Percentiles rank a stretch among this genome's conserved stretches.
Evolutionary conservation across 2,113 vertebrate genomes (phyloP).

Genomic region (Malurus melanocephalus): DNA sequence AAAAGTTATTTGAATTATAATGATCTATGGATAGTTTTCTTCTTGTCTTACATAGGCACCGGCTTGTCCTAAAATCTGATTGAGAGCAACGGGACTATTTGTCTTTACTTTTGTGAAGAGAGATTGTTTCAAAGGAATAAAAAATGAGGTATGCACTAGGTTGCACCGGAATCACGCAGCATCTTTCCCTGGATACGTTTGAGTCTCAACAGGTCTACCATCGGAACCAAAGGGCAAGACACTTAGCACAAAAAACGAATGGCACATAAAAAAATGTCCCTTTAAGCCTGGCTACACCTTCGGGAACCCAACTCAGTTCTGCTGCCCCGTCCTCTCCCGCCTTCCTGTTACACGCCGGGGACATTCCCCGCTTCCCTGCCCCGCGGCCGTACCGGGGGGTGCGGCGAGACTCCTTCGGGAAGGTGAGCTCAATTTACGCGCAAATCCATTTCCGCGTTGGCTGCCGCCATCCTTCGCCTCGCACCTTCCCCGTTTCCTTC

Average conservation of each 20-base stretch:
- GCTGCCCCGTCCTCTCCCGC: not conserved
- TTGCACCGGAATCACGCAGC: not conserved
- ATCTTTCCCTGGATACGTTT: not conserved
- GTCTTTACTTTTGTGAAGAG: fast-evolving
- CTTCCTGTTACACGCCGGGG: not conserved
- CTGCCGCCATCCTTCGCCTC: not conserved
- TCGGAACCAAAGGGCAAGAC: not conserved
- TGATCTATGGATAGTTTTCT: not conserved
- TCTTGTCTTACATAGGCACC: not conserved
- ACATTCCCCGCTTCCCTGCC: not conserved
- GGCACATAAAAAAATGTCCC: not conserved
- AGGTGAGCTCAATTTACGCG: fast-evolving
- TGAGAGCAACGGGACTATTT: not conserved
- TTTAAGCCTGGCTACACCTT: not conserved
- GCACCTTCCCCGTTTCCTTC: too few species aligned
- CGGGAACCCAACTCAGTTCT: not conserved
- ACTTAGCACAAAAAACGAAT: not conserved
- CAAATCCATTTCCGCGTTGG: not conserved
- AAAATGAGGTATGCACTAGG: not conserved
- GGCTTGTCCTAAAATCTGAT: not conserved
- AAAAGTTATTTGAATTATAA: not conserved
- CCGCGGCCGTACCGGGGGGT: not conserved
- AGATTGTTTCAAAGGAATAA: not conserved
- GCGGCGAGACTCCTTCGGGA: not conserved
- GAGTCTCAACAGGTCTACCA: not conserved